Base-by-base conservation (phyloP, 1,140 invertebrate species). In the Saccostrea echinata region DNA sequence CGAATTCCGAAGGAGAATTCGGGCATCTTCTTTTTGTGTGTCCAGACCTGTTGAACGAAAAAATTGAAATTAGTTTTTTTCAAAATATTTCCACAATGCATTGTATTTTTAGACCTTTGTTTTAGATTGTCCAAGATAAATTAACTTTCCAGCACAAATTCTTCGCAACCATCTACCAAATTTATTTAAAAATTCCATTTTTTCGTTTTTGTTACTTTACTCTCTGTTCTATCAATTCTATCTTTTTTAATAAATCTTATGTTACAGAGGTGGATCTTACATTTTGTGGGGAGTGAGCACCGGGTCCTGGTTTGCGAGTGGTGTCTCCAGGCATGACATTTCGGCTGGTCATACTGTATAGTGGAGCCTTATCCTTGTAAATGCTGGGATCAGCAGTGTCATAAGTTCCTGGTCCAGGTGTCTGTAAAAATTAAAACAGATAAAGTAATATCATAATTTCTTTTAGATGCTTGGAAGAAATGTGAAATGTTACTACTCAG, bases 271-370 rank as follows among this genome's bases (percentile, higher is more conserved):
- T 76, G 35, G 53, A 86, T 87, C 90, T 90, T 96, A 98, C 98
- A 96, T 98, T 98, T 96, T 99, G 98, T 71, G 98, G 98, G 80
- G 96, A 97, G 94, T 99, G 97, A 86, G 97, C 97, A 90, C 98
- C 98, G 61, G 98, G 98, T 90, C 98, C 98, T 76, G 98, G 98
- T 93, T 97, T 98, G 95, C 96, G 89, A 86, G 96, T 96, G 83
- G 96, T 96, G 95, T 97, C 97, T 11, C 96, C 96, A 0, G 97
- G 97, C 80, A 97, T 94, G 90, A 96, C 96, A 91, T 97, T 97
- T 57, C 98, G 96, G 30, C 96, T 96, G 55, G 97, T 97, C 91
- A 99, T 97, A 33, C 97, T 97, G 94, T 98, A 99, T 71, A 97
- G 96, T 0, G 98, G 98, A 68, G 97, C 93, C 71, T 94, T 95